A percentile compares a stretch with the other conserved stretches of the same genome.
phyloP scores from a whole-genome alignment of 2,797 vertebrate genomes.

The Nasua narica region DNA sequence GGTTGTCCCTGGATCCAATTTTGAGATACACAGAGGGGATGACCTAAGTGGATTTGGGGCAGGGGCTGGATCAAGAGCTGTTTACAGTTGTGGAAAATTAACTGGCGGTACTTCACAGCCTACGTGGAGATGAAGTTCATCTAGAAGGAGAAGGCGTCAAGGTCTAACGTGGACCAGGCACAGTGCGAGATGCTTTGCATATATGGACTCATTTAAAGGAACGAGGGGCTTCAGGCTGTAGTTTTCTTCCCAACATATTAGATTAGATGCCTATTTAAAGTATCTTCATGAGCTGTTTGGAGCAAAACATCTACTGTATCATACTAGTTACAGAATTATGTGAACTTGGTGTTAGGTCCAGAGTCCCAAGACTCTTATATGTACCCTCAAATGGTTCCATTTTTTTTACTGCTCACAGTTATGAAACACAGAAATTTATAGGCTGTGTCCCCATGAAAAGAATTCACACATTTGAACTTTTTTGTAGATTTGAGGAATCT shows the following conservation, averaged over 20 bases:
- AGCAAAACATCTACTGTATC: neutral
- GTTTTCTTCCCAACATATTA: slow-evolving; percentile 3
- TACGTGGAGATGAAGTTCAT: neutral
- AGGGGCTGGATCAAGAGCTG: neutral
- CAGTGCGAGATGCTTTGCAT: neutral
- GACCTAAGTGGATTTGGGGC: neutral
- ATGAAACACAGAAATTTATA: slow-evolving; percentile 23
- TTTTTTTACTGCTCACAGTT: neutral
- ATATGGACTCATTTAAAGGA: neutral
- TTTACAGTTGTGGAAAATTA: neutral
- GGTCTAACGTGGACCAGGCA: neutral
- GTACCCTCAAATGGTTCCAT: slow-evolving; percentile 5
- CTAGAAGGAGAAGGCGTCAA: neutral
- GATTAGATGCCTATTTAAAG: slow-evolving; percentile 2
- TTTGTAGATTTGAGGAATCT: slow-evolving; percentile 27
- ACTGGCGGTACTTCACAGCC: neutral
- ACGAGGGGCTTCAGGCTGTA: neutral
- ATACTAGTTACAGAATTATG: slow-evolving; percentile 2
- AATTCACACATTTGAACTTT: slow-evolving; percentile 38
- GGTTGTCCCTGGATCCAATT: neutral
- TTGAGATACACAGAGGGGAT: neutral
- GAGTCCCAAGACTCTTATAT: slow-evolving; percentile 45
- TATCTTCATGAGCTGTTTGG: neutral
- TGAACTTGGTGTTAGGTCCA: neutral
- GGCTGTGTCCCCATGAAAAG: neutral